Evolutionary conservation across 2,113 vertebrate species (phyloP).

Genomic region (Callithrix jacchus): DNA sequence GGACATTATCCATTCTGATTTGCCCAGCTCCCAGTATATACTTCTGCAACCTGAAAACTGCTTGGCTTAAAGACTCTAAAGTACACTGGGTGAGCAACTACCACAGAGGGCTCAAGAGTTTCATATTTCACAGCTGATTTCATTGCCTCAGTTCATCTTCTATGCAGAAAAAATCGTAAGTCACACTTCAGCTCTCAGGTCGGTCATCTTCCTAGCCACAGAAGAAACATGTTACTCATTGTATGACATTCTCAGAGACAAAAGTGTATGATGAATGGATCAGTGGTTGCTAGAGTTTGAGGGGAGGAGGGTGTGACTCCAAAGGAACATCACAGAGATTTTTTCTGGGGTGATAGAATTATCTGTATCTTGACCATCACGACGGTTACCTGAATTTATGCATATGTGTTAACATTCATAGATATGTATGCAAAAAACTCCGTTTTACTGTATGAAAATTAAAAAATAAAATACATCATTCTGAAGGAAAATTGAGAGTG

Average conservation of each 20-base stretch:
- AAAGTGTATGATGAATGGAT: background rate
- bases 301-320: background rate
- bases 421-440: background rate
- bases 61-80: background rate
- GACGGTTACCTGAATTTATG: background rate
- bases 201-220: background rate
- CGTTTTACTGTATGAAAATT: slow-evolving; percentile 13
- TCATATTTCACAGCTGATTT: slow-evolving; percentile 11
- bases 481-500: background rate
- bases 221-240: background rate
- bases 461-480: background rate
- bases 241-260: background rate
- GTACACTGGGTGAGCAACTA: background rate
- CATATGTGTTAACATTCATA: background rate
- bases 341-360: background rate
- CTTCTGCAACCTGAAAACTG: background rate
- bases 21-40: background rate
- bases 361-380: background rate
- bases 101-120: background rate
- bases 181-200: background rate
- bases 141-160: background rate
- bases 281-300: background rate
- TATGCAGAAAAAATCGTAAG: background rate
- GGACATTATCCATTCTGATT: background rate
- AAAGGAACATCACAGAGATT: too few relatives aligned